These are phyloP conservation scores for Ditylenchus weischeri DNA, from an alignment of 2,888 invertebrate genomes.

Conservation along the genomic window DNA sequence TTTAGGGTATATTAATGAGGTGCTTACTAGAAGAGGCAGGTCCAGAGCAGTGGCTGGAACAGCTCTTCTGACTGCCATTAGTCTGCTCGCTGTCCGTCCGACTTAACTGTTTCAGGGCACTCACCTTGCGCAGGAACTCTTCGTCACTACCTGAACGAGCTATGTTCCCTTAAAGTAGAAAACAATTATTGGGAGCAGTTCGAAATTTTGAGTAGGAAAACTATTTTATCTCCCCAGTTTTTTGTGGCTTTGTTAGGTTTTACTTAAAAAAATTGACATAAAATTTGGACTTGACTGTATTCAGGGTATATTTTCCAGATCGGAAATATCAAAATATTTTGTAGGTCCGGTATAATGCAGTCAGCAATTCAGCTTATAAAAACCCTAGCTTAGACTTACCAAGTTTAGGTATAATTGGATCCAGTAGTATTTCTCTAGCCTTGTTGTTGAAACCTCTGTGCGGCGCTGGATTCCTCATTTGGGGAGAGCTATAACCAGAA, in stretches of 20 bases:
- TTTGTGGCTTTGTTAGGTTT: too few species aligned
- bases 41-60: constrained; percentile 14
- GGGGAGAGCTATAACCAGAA: too few species aligned
- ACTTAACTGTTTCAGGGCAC: constrained; percentile 20
- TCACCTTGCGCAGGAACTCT: constrained; percentile 32
- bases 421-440: constrained; percentile 37
- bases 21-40: neutral
- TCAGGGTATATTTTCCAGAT: too few species aligned
- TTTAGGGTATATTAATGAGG: neutral
- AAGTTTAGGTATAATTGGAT: constrained; percentile 21
- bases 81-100: constrained; percentile 33
- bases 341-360: too few species aligned
- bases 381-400: neutral
- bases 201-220: too few species aligned
- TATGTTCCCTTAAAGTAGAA: constrained; percentile 4
- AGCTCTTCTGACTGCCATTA: constrained; percentile 28
- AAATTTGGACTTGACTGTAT: neutral
- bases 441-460: constrained; percentile 42
- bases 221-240: too few species aligned
- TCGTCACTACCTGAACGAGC: constrained; percentile 30
- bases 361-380: too few species aligned
- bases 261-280: neutral
- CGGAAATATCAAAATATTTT: too few species aligned
- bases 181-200: neutral
- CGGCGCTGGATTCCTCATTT: constrained; percentile 33